phyloP scores from a whole-genome alignment of 2,888 invertebrate species.

The Athalia rosae region DNA sequence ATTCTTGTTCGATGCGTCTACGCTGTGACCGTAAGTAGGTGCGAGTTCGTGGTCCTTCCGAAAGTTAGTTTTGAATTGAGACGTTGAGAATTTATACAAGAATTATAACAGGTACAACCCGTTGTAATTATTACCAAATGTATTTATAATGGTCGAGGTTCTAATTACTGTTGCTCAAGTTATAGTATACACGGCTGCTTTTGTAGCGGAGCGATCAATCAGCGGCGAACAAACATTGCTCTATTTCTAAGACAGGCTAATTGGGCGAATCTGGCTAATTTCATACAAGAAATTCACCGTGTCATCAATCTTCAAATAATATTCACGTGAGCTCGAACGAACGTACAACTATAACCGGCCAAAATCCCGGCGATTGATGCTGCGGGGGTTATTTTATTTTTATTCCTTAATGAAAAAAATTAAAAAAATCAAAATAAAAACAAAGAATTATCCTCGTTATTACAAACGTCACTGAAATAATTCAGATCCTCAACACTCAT shows the following conservation, averaged over 20 bases:
- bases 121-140: constrained; percentile 54
- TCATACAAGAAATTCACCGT: constrained; percentile 27
- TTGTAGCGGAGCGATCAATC: constrained; percentile 21
- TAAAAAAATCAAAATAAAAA: too few species aligned
- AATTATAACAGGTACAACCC: constrained; percentile 56
- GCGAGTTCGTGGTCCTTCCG: not conserved
- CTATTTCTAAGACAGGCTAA: constrained; percentile 43
- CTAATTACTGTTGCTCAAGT: constrained; percentile 36
- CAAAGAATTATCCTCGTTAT: too few species aligned
- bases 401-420: too few species aligned
- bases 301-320: constrained; percentile 42
- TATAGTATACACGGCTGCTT: constrained; percentile 12
- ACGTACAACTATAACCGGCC: too few species aligned
- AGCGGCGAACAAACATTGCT: constrained; percentile 44
- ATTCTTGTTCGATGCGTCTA: too few species aligned
- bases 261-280: constrained; percentile 42
- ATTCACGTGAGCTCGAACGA: constrained; percentile 16
- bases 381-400: too few species aligned
- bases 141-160: constrained; percentile 55
- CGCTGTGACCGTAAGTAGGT: too few species aligned
- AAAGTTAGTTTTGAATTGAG: constrained; percentile 66
- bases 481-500: too few species aligned
- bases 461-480: too few species aligned
- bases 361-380: too few species aligned
- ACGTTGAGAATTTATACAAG: constrained; percentile 65